Base-by-base conservation (phyloP, 2,113 vertebrate genomes). In the Geococcyx californianus region DNA sequence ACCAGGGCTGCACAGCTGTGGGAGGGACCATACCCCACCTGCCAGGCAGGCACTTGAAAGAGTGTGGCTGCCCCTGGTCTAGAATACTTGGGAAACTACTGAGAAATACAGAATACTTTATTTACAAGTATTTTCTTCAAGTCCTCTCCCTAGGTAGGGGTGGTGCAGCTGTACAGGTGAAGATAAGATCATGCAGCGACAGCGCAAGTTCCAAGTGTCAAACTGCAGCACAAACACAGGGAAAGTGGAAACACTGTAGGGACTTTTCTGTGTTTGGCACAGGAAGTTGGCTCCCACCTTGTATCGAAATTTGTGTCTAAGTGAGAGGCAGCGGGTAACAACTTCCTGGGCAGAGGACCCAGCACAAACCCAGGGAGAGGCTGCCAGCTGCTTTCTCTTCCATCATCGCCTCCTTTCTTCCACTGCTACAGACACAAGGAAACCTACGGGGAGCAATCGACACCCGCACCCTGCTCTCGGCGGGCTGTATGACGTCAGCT, bases 261-360 rank as follows among this genome's bases (percentile, higher is more conserved):
- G 40, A 67, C 25, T 38, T 49, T 56, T 60, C 26, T 16, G 19
- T 1, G 1, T 25, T 24, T 58, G 69, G 51, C 62, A n/a, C 33
- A 20, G 51, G 10, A 66, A 54, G 31, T 38, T 76, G 1, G 1
- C 33, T 76, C 38, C 51, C 64, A 49, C 52, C 59, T 76, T 63
- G 33, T 38, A 7, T 25, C 52, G 55, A n/a, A 17, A 20, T 31
- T 29, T 0, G 3, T 26, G 62, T 25, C 25, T 18, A 69, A 0
- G 1, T 52, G 55, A 52, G 87, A 78, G 33, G 40, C 7, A 28
- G n/a, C 1, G 3, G 49, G 52, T 12, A 62, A 45, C 44, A 51
- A 26, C 36, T 12, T 52, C 55, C 11, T 10, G 44, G 38, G 73
- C 73, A 79, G 18, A 84, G 44, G 49, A 84, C 11, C 29, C 68